Evolutionary conservation across 2,888 invertebrate species (phyloP).

Genomic region (Conomelus anceps): DNA sequence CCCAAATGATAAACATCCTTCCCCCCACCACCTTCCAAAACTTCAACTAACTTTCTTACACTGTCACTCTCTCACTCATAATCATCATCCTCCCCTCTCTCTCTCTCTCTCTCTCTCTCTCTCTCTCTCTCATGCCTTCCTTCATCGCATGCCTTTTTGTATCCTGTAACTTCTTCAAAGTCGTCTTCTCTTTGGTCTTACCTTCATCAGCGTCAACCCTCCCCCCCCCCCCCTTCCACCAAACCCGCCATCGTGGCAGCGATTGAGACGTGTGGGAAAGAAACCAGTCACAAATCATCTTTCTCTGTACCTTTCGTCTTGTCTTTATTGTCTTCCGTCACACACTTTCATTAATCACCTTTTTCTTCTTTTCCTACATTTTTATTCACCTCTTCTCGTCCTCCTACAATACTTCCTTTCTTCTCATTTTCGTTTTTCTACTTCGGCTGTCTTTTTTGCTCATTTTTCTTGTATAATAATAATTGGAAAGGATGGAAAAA

Average conservation of each 20-base stretch:
- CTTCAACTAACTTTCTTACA: background rate
- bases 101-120: background rate
- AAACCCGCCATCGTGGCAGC: no score
- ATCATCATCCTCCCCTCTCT: background rate
- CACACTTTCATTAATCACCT: background rate
- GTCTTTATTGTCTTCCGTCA: background rate
- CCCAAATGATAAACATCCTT: constrained; percentile 16
- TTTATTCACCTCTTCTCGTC: no score
- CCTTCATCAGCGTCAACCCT: background rate
- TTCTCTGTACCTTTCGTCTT: background rate
- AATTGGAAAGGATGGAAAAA: no score
- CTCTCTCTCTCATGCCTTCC: background rate
- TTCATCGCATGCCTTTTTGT: background rate
- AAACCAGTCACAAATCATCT: background rate
- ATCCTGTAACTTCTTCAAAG: background rate
- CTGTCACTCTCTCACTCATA: background rate
- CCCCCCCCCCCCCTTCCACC: no score
- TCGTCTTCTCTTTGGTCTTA: background rate
- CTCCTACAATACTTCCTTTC: no score
- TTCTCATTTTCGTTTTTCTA: no score
- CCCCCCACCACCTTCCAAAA: constrained; percentile 10
- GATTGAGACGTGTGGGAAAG: background rate
- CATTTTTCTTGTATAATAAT: no score
- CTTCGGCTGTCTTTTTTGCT: no score
- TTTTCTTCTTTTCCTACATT: no score